Percentiles rank a stretch among this genome's conserved stretches.
These are phyloP conservation scores for Proisotoma minuta DNA, from an alignment of 2,888 invertebrate genomes.

Conservation along the genomic window DNA sequence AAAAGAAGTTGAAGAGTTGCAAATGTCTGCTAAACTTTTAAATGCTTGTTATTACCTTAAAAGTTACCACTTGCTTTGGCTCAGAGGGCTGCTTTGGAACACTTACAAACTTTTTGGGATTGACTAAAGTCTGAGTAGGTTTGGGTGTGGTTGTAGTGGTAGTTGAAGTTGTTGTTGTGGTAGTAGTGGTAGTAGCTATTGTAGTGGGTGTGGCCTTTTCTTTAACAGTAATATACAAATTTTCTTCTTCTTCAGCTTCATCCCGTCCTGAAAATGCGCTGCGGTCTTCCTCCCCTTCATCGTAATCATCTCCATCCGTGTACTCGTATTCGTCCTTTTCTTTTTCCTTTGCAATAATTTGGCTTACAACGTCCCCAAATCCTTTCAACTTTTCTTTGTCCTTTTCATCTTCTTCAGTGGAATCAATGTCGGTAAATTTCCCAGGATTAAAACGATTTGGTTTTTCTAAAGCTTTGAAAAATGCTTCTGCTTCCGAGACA, in stretches of 20 bases:
- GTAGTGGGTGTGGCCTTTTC: background rate
- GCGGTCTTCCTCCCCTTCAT: constrained; percentile 24
- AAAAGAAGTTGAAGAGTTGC: too few species aligned
- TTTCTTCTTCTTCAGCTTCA: constrained; percentile 28
- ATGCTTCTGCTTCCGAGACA: background rate
- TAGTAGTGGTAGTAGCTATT: constrained; percentile 11
- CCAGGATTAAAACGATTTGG: background rate
- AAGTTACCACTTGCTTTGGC: background rate
- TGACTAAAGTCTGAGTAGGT: constrained; percentile 5
- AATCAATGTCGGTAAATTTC: background rate
- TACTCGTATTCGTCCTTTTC: constrained; percentile 28
- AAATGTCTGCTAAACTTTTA: too few species aligned
- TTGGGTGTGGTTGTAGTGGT: background rate
- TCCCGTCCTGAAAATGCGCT: constrained; percentile 19
- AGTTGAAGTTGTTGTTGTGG: constrained; percentile 22
- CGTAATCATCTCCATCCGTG: constrained; percentile 30
- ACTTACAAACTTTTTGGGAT: background rate
- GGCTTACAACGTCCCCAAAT: constrained; percentile 25
- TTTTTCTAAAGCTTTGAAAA: constrained; percentile 1
- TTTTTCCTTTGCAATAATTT: constrained; percentile 10
- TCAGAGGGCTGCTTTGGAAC: background rate
- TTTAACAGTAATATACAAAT: background rate
- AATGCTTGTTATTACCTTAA: background rate
- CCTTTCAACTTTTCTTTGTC: constrained; percentile 26
- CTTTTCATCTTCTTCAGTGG: constrained; percentile 10